Base-by-base conservation (phyloP, 2,888 invertebrate species). In the Torymus auratus region DNA sequence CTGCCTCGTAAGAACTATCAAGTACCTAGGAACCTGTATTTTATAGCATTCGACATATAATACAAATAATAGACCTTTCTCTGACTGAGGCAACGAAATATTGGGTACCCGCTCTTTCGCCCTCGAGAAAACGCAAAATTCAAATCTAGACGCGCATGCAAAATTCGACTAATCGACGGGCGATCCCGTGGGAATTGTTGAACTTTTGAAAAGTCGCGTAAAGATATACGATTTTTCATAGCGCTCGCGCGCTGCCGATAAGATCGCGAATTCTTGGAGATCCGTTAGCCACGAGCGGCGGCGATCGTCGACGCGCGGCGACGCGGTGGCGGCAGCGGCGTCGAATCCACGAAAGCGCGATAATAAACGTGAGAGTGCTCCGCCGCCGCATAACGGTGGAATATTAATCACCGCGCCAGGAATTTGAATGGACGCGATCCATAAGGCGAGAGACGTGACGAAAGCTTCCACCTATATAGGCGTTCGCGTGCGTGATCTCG, bases 391-490 rank as follows among this genome's bases (percentile, higher is more conserved):
- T 86, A 86, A 87, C 86, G 85, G 85, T 85, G 84, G 84, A 84
- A 84, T 87, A 89, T 89, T 88, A 87, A 90, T 90, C 89, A 89
- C 82, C 58, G 64, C 61, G 28, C 52, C 55, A 53, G 80, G 85
- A 87, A 88, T 88, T 86, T 87, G 86, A 88, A 89, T 87, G 86
- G 88, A 88, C 88, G 89, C 85, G 87, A 87, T 86, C 85, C 87
- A 86, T 89, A 89, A 89, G 86, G 88, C 89, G 90, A 87, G 88
- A 89, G 89, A 90, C 89, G 88, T 88, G 89, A 86, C 86, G 87
- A 88, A 89, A 89, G 88, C 89, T 90, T 88, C 88, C 86, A 88
- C 58, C 77, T 73, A 69, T 73, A 69, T 56, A 50, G 55, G 55
- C 76, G 64, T 12, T 55, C 20, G 13, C 64, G 20, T 60, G 28